Evolutionary conservation across 2,113 vertebrate species (phyloP).

Genomic region (Psettodes erumei): DNA sequence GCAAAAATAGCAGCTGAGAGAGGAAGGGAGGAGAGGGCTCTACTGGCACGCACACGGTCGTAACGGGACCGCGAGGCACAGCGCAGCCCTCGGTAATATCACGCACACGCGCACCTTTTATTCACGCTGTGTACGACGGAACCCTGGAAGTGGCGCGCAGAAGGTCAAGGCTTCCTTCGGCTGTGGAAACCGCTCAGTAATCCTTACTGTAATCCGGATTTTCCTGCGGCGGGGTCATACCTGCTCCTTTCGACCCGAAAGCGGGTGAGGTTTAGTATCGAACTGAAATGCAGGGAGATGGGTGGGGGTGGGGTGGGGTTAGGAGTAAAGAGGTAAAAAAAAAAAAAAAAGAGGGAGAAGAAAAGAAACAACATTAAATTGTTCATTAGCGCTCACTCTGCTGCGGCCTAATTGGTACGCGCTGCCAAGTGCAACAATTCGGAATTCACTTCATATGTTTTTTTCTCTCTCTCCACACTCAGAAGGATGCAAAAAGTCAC

Average conservation of each 20-base stretch:
- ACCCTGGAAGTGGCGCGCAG: slow-evolving; percentile 41
- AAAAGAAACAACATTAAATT: slow-evolving; percentile 37
- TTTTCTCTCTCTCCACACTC: slow-evolving; percentile 10
- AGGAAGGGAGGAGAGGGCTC: slow-evolving; percentile 72
- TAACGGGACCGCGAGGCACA: slow-evolving; percentile 73
- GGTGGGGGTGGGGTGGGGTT: neutral
- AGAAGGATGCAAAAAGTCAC: slow-evolving; percentile 57
- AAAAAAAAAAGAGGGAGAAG: neutral
- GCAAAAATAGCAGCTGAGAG: slow-evolving; percentile 81
- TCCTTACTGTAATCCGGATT: too few relatives aligned
- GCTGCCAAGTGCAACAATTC: slow-evolving; percentile 46
- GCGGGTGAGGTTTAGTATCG: slow-evolving; percentile 9
- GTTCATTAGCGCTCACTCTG: slow-evolving; percentile 55
- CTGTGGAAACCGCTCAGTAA: slow-evolving; percentile 15
- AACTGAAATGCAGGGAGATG: neutral
- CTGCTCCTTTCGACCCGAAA: slow-evolving; percentile 1
- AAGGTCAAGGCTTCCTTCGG: too few relatives aligned
- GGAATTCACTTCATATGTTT: slow-evolving; percentile 54
- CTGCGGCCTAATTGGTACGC: slow-evolving; percentile 56
- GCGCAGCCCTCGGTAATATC: slow-evolving; percentile 67
- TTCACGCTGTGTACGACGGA: slow-evolving; percentile 1
- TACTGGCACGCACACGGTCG: slow-evolving; percentile 78
- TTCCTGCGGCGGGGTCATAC: neutral
- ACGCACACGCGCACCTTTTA: slow-evolving; percentile 33
- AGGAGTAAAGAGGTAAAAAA: slow-evolving; percentile 13